Evolutionary conservation across 2,888 invertebrate genomes (phyloP), one percentile per base, ranked within the genome.

Genomic region (Hemistola chrysoprasaria): DNA sequence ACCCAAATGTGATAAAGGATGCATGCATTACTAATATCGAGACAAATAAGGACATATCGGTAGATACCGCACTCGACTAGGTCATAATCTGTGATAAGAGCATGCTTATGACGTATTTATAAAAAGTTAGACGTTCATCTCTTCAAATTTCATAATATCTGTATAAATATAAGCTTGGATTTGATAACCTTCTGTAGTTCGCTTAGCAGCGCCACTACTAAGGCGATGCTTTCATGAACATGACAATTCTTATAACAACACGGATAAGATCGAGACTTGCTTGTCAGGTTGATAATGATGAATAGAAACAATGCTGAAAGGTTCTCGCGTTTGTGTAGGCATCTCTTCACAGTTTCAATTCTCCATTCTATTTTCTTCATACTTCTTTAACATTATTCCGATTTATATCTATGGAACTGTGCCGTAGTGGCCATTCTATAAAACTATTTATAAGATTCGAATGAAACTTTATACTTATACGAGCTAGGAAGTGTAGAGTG

Each of bases 11-110:
- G 50, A 52, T 55, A 56, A 42, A 22, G 32, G 47, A 40, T 43
- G 48, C 50, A 51, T 50, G 51, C 40, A 50, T 35, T 43, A 46
- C 53, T 44, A 51, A 52, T 45, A 50, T 59, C 58, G 57, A 60
- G 53, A 64, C 59, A 62, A 65, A 59, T 61, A 71, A 70, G 50
- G 58, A 83, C 83, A 84, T 87, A 85, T 87, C 85, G 78, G 68
- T 82, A 84, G 69, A 47, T 65, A 71, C 78, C 71, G 72, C 63
- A 69, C 65, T 74, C 71, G 69, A 72, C 63, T 78, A 75, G 71
- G 69, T 80, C 77, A 79, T 84, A 80, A 78, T 78, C 85, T 88
- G 88, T 88, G 87, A 87, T 87, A 88, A 82, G 80, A 65, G 68
- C 78, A 83, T 78, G 76, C 79, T 83, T 85, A 80, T 80, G 81